These are phyloP conservation scores for Meiosimyza platycephala DNA, from an alignment of 2,888 invertebrate genomes.

Conservation along the genomic window DNA sequence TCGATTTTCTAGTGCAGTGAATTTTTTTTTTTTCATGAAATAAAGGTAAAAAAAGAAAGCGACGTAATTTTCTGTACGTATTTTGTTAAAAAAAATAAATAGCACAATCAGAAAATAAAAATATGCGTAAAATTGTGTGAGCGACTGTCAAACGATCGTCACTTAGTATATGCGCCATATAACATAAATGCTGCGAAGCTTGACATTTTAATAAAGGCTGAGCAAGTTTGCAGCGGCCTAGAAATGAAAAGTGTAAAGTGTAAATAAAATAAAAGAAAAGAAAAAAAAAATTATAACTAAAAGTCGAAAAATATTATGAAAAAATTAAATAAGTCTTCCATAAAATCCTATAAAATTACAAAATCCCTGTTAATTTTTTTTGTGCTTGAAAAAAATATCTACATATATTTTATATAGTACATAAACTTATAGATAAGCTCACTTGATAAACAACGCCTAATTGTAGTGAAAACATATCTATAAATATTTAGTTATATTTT, in stretches of 20 bases:
- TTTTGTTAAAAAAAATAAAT: background rate
- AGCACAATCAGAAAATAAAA: background rate
- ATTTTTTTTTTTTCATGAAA: background rate
- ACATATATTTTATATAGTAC: background rate
- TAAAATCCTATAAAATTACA: background rate
- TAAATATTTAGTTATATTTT: no score
- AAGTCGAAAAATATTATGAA: slow-evolving; percentile 5
- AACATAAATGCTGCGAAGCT: no score
- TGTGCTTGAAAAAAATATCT: background rate
- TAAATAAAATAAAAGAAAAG: background rate
- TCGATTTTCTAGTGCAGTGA: background rate
- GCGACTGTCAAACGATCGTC: background rate
- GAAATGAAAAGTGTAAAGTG: background rate
- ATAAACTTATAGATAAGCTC: slow-evolving; percentile 48
- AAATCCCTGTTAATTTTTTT: background rate
- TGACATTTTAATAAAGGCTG: no score
- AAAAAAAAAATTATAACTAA: background rate
- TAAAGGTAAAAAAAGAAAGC: background rate
- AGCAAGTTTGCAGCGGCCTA: no score
- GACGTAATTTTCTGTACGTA: background rate
- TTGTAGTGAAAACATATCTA: background rate
- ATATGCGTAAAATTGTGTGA: no score
- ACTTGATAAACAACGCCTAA: slow-evolving; percentile 39
- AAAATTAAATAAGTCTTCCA: background rate
- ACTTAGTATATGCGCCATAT: background rate